A percentile compares a stretch with the other conserved stretches of the same genome.
Evolutionary conservation across 2,888 invertebrate species (phyloP).

Genomic region (Amorpha juglandis): DNA sequence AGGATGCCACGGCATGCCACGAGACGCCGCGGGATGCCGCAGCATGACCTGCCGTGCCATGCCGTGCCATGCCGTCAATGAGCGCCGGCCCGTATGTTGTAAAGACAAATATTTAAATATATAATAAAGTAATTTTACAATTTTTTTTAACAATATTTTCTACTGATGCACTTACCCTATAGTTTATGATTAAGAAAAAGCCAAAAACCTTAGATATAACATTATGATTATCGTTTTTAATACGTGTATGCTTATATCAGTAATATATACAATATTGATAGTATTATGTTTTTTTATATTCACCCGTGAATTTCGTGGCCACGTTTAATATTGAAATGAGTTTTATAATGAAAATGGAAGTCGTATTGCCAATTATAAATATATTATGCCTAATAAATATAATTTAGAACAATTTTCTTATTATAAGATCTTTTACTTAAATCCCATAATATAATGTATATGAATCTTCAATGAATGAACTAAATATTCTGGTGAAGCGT

Average conservation of each 20-base stretch:
- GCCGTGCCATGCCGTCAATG: too few species aligned
- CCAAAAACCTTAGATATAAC: not conserved
- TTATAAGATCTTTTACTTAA: not conserved
- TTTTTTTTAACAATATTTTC: too few species aligned
- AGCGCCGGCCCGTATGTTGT: too few species aligned
- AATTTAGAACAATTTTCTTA: not conserved
- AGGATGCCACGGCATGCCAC: too few species aligned
- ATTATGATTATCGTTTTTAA: not conserved
- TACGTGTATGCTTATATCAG: conserved; percentile 11
- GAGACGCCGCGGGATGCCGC: too few species aligned
- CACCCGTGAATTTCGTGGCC: conserved; percentile 16
- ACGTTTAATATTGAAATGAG: conserved; percentile 13
- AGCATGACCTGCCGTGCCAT: too few species aligned
- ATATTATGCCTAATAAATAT: conserved; percentile 10
- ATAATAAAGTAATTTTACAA: too few species aligned
- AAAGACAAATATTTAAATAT: too few species aligned
- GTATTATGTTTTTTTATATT: not conserved
- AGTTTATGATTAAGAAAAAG: not conserved
- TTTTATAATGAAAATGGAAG: not conserved
- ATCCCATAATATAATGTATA: too few species aligned
- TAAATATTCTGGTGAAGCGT: too few species aligned
- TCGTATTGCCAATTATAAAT: conserved; percentile 11
- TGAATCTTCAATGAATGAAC: too few species aligned
- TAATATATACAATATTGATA: conserved; percentile 9
- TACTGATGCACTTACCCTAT: not conserved